Percentiles rank a stretch among this genome's conserved stretches.
These are phyloP conservation scores for Lycodopsis pacificus DNA, from an alignment of 2,797 vertebrate species.

Conservation along the genomic window DNA sequence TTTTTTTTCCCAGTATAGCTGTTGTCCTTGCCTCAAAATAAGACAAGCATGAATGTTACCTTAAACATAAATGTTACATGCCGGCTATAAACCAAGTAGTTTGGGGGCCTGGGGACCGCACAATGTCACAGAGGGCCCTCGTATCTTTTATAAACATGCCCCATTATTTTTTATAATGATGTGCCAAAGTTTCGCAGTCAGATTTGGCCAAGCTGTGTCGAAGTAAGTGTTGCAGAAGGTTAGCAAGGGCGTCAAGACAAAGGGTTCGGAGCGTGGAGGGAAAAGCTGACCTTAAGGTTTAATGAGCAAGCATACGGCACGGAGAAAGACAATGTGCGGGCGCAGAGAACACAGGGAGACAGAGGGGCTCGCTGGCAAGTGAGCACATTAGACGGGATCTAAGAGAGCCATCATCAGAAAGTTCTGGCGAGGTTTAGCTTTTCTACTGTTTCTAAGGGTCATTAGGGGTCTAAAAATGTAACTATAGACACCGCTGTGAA, in stretches of 20 bases:
- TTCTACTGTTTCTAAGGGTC: conserved; percentile 7
- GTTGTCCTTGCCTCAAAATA: conserved; percentile 71
- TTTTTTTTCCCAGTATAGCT: conserved; percentile 31
- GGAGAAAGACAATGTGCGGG: conserved; percentile 58
- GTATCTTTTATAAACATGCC: conserved; percentile 69
- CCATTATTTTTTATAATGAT: conserved; percentile 78
- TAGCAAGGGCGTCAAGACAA: conserved; percentile 65
- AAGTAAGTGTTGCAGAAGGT: conserved; percentile 65
- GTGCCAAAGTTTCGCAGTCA: conserved; percentile 66
- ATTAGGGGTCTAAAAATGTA: not conserved
- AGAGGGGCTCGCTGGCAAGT: conserved; percentile 45
- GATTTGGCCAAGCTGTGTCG: conserved; percentile 69
- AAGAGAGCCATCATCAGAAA: conserved; percentile 45
- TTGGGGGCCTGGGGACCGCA: conserved; percentile 49
- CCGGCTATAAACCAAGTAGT: conserved; percentile 67
- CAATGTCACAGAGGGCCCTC: conserved; percentile 70
- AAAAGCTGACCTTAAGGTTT: conserved; percentile 68
- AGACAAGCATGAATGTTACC: conserved; percentile 80
- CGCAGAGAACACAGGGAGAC: conserved; percentile 47
- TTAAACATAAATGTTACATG: conserved; percentile 70
- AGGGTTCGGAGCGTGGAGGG: conserved; percentile 48
- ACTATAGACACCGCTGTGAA: not conserved
- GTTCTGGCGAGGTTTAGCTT: conserved; percentile 23
- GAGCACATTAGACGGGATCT: conserved; percentile 44
- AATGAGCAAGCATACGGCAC: conserved; percentile 68